Evolutionary conservation across 2,888 invertebrate genomes (phyloP).

Genomic region (Athetis lepigone): DNA sequence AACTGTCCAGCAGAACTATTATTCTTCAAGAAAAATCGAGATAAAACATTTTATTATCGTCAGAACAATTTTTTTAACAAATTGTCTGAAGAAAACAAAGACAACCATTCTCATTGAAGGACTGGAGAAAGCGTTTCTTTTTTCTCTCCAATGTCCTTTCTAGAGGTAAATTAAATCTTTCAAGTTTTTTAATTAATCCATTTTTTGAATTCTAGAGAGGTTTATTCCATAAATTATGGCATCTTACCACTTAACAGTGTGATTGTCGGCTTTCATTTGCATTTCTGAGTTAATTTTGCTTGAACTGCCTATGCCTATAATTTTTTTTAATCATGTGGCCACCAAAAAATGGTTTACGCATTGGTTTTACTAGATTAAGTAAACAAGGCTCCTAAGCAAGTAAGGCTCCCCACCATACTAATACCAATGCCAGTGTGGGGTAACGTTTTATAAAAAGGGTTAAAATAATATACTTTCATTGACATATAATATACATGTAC

Average conservation of each 20-base stretch:
- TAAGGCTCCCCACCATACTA: no score
- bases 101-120: constrained; percentile 63
- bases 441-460: no score
- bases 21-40: constrained; percentile 34
- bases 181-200: constrained; percentile 52
- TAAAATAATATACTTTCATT: no score
- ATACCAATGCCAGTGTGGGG: no score
- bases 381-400: no score
- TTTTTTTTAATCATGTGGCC: not conserved
- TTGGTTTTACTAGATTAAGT: no score
- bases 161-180: constrained; percentile 51
- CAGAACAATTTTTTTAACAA: constrained; percentile 45
- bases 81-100: constrained; percentile 50
- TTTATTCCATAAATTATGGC: constrained; percentile 30
- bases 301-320: not conserved
- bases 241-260: constrained; percentile 10
- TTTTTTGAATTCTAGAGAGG: constrained; percentile 23
- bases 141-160: constrained; percentile 47
- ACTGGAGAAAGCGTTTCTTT: constrained; percentile 66
- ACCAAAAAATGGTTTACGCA: no score
- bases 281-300: not conserved
- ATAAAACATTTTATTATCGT: constrained; percentile 48
- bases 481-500: no score
- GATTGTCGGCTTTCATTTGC: constrained; percentile 13
- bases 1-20: constrained; percentile 29